Evolutionary conservation across 1,140 invertebrate species (phyloP).

Genomic region (Bombus sibiricus): DNA sequence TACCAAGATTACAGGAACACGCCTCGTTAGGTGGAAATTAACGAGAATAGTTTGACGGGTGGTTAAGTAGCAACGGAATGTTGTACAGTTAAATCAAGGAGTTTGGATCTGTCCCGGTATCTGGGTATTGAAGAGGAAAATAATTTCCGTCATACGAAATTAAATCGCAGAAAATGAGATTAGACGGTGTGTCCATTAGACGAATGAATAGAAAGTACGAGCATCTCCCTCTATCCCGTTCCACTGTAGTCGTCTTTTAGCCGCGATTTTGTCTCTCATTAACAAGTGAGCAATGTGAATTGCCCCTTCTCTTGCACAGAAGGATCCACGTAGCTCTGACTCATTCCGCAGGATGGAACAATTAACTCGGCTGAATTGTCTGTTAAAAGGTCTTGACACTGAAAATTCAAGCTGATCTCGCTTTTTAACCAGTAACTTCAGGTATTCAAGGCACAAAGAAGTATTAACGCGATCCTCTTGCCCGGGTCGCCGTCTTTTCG

Average conservation of each 20-base stretch:
- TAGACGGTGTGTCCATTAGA: constrained; percentile 46
- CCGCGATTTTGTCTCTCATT: background rate
- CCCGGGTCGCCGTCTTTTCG: background rate
- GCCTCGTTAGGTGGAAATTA: constrained; percentile 9
- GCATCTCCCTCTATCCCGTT: background rate
- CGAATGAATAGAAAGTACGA: constrained; percentile 46
- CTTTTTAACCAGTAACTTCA: constrained; percentile 39
- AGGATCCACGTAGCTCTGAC: constrained; percentile 57
- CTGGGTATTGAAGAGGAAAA: constrained; percentile 1
- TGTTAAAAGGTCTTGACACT: constrained; percentile 72
- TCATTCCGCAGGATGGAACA: constrained; percentile 73
- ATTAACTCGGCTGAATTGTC: constrained; percentile 72
- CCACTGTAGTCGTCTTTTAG: background rate
- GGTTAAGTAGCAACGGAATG: background rate
- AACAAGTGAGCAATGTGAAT: constrained; percentile 42
- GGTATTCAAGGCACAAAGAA: constrained; percentile 2
- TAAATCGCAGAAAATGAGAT: constrained; percentile 41
- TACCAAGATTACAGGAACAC: constrained; percentile 9
- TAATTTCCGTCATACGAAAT: constrained; percentile 16
- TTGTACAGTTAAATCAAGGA: background rate
- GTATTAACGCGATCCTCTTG: background rate
- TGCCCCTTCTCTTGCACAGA: constrained; percentile 15
- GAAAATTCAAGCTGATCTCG: constrained; percentile 57
- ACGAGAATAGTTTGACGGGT: constrained; percentile 17
- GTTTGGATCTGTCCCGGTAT: background rate